Evolutionary conservation across 2,888 invertebrate genomes (phyloP).

Genomic region (Gnatocerus cornutus): DNA sequence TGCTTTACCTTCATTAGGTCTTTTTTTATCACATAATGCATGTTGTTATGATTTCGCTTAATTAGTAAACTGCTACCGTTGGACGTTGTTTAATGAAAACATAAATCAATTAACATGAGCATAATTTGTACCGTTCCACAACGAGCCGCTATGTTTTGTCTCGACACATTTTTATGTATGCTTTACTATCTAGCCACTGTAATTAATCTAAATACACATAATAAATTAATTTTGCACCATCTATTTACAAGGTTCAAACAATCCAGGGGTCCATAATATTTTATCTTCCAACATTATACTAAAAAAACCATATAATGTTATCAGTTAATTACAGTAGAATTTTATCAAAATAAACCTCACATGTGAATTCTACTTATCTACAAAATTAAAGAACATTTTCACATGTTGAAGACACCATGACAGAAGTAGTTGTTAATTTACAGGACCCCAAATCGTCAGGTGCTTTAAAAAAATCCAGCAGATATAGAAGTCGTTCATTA

Average conservation of each 20-base stretch:
- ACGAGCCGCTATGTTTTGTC: slow-evolving; percentile 32
- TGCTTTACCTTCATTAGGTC: slow-evolving; percentile 64
- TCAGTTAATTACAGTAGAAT: slow-evolving; percentile 40
- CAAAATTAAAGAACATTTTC: not conserved
- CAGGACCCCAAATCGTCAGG: slow-evolving; percentile 79
- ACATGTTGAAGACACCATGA: slow-evolving; percentile 9
- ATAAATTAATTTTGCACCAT: slow-evolving; percentile 35
- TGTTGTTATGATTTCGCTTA: slow-evolving; percentile 36
- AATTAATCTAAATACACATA: slow-evolving; percentile 27
- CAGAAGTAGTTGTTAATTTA: slow-evolving; percentile 40
- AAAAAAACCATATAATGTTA: slow-evolving; percentile 32
- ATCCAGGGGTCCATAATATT: slow-evolving; percentile 13
- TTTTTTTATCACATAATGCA: slow-evolving; percentile 48
- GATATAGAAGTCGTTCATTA: slow-evolving; percentile 91
- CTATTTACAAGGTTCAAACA: slow-evolving; percentile 28
- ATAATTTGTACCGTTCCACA: slow-evolving; percentile 25
- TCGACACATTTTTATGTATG: slow-evolving; percentile 32
- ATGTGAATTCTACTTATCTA: slow-evolving; percentile 21
- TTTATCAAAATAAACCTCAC: slow-evolving; percentile 26
- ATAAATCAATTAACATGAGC: slow-evolving; percentile 29
- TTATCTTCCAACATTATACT: slow-evolving; percentile 30
- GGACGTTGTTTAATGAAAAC: slow-evolving; percentile 25
- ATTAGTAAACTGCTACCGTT: slow-evolving; percentile 33
- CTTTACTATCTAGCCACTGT: slow-evolving; percentile 36
- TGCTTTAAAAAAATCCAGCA: slow-evolving; percentile 88